Base-by-base conservation (phyloP, 2,888 invertebrate species). In the Drosophila kambysellisi region DNA sequence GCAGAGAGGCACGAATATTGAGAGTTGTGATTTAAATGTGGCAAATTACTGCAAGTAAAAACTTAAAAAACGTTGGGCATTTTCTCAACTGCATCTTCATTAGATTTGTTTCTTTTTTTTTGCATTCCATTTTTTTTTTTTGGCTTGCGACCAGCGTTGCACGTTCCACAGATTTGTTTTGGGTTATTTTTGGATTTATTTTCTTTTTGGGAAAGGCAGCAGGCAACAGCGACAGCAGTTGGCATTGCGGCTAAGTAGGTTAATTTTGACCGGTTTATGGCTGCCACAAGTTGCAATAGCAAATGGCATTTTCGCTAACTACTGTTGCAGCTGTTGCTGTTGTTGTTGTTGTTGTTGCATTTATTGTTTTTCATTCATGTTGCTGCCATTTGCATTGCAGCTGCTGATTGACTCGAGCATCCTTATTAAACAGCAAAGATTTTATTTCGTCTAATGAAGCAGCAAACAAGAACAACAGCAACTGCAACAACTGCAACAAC, bases 251-350 rank as follows among this genome's bases (percentile, higher is more conserved):
- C 70, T 84, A 91, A 91, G 91, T 89, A 91, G 89, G 89, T 89
- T 89, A 89, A 91, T 89, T 89, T 89, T 89, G 77, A 91, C 91
- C 91, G 91, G 88, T 89, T 89, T 88, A 81, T 80, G 74, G 85
- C 70, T 64, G 81, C 78, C 63, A 61, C 70, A 60, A 70, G 53
- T 32, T 67, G 59, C 54, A 62, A 59, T 64, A 33, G 57, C 60
- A 68, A 78, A 76, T 69, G 72, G 74, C 82, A 86, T 86, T 86
- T 86, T 83, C 84, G 74, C 69, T 57, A 80, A 74, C 89, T 73
- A 72, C 70, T 69, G 46, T 57, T 56, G 60, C 70, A 67, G 56
- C 25, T 25, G 17, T 25, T 17, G n/a, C n/a, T n/a, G 54, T 39
- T 57, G 70, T 39, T 54, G 61, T 35, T 43, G 48, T 78, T 70